Percentiles rank a stretch among this genome's conserved stretches.
phyloP scores from a whole-genome alignment of 2,888 invertebrate species.

The Ariolimax columbianus region DNA sequence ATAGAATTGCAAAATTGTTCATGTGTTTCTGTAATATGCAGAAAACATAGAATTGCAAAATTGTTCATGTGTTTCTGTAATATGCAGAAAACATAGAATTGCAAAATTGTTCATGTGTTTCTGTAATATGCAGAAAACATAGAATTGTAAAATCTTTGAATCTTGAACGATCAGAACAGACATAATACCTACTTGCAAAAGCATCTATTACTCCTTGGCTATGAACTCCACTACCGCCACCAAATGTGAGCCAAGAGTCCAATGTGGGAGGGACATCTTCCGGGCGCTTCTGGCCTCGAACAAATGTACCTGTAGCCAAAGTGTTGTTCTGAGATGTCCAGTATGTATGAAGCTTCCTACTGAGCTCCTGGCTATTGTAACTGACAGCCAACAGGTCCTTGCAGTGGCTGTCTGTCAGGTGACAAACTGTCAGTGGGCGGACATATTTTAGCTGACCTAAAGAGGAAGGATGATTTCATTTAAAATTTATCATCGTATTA shows the following conservation, averaged over 20 bases:
- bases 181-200: slow-evolving; percentile 67
- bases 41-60: too few relatives aligned
- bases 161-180: background rate
- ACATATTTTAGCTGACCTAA: slow-evolving; percentile 31
- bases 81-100: too few relatives aligned
- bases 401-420: slow-evolving; percentile 45
- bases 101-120: too few relatives aligned
- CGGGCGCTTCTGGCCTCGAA: slow-evolving; percentile 66
- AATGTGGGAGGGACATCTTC: slow-evolving; percentile 60
- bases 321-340: slow-evolving; percentile 68
- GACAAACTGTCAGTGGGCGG: slow-evolving; percentile 22
- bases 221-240: slow-evolving; percentile 64
- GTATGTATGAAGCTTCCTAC: slow-evolving; percentile 65
- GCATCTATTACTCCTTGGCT: slow-evolving; percentile 71
- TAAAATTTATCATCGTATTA: too few relatives aligned
- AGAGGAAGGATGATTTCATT: background rate
- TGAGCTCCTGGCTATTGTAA: slow-evolving; percentile 60
- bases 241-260: slow-evolving; percentile 72
- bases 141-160: too few relatives aligned
- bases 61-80: too few relatives aligned
- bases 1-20: too few relatives aligned
- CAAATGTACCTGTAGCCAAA: slow-evolving; percentile 67
- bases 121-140: too few relatives aligned
- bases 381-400: slow-evolving; percentile 60
- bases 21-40: too few relatives aligned